Evolutionary conservation across 2,888 invertebrate genomes (phyloP).

Genomic region (Crossocerus cetratus): DNA sequence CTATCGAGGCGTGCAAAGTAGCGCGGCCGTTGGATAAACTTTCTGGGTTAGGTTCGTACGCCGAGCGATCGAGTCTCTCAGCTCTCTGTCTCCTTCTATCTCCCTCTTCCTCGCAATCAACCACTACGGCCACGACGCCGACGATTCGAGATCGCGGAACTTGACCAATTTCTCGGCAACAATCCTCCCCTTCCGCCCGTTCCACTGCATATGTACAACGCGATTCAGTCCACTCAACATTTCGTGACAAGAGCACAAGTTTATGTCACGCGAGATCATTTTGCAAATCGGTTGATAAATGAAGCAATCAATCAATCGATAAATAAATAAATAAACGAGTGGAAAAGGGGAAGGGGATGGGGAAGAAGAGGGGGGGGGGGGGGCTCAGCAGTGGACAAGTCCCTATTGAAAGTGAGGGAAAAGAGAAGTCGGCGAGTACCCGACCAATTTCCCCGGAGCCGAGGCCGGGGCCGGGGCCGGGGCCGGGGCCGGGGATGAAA

Average conservation of each 20-base stretch:
- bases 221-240: conserved; percentile 45
- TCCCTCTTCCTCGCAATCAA: conserved; percentile 31
- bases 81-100: not conserved
- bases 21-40: conserved; percentile 33
- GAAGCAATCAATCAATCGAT: too few relatives aligned
- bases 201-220: conserved; percentile 23
- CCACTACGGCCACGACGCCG: conserved; percentile 28
- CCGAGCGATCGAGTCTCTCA: conserved; percentile 31
- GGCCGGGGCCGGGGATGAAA: too few relatives aligned
- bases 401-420: conserved; percentile 11
- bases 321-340: too few relatives aligned
- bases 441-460: too few relatives aligned
- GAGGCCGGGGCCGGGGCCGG: too few relatives aligned
- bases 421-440: too few relatives aligned
- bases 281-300: too few relatives aligned
- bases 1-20: conserved; percentile 11
- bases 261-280: conserved; percentile 47
- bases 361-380: too few relatives aligned
- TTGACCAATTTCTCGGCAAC: conserved; percentile 50
- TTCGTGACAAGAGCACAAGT: conserved; percentile 57
- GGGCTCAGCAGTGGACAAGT: too few relatives aligned
- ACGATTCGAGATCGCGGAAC: conserved; percentile 46
- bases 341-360: too few relatives aligned
- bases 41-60: conserved; percentile 31
- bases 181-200: conserved; percentile 34